Conservation (phyloP, 2,888 invertebrate species). For the Pristionchus japonicus region DNA sequence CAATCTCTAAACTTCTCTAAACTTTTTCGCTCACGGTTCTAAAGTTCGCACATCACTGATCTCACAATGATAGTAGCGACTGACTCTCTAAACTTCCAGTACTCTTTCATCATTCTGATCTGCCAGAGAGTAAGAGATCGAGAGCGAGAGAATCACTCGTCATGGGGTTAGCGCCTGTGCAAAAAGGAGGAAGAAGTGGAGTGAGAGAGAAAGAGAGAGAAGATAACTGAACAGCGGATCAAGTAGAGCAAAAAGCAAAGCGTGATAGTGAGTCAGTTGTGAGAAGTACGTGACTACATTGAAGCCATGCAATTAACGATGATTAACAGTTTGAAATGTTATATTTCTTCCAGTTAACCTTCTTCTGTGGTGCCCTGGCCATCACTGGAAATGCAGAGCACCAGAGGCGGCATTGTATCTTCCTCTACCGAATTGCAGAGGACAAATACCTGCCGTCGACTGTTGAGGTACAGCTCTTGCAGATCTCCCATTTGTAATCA, state of each 20-base stretch:
- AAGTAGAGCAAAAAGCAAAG: constrained; percentile 16
- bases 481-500: too few relatives aligned
- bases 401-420: constrained; percentile 86
- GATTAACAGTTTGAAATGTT: too few relatives aligned
- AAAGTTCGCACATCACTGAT: constrained; percentile 36
- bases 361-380: constrained; percentile 92
- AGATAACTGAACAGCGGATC: background rate
- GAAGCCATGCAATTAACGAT: background rate
- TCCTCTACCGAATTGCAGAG: constrained; percentile 61
- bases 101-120: too few relatives aligned
- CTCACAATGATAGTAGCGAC: too few relatives aligned
- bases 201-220: background rate
- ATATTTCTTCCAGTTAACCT: constrained; percentile 86
- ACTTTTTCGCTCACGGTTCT: background rate
- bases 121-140: too few relatives aligned
- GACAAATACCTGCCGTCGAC: constrained; percentile 37
- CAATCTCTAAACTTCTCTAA: constrained; percentile 14
- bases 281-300: background rate
- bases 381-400: constrained; percentile 90
- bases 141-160: too few relatives aligned
- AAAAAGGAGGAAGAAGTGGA: background rate
- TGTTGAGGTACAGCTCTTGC: background rate
- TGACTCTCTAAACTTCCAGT: too few relatives aligned
- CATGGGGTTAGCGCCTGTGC: background rate
- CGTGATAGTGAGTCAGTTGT: background rate